Conservation (phyloP, 2,113 vertebrate species). For the Eretmochelys imbricata region DNA sequence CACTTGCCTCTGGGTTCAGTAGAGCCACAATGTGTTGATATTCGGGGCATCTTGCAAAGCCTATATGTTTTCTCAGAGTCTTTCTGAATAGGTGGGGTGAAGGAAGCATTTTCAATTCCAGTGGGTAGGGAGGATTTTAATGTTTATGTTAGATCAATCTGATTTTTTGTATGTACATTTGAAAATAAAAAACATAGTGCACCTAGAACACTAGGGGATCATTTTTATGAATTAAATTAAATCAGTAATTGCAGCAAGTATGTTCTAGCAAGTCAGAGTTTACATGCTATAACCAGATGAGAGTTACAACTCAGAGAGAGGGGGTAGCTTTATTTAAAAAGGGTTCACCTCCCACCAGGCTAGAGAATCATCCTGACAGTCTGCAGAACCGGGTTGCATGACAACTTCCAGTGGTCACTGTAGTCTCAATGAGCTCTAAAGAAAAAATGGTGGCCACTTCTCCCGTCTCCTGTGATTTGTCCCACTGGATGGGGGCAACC, state of each 20-base stretch:
- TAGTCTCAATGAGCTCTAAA: neutral
- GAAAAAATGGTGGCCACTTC: neutral
- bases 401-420: neutral
- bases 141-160: neutral
- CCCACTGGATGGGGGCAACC: accelerated
- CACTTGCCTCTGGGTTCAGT: neutral
- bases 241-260: too few species aligned
- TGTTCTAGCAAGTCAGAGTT: neutral
- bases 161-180: neutral
- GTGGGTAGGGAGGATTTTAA: neutral
- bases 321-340: neutral
- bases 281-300: neutral
- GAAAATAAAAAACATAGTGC: neutral
- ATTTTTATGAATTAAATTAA: neutral
- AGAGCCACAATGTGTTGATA: neutral
- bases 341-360: accelerated
- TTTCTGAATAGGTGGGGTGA: neutral
- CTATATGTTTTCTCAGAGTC: neutral
- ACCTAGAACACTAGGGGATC: accelerated
- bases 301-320: neutral
- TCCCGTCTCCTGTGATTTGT: neutral
- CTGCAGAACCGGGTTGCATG: accelerated
- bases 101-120: neutral
- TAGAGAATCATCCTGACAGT: neutral
- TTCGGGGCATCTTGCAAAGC: neutral